phyloP scores from a whole-genome alignment of 2,888 invertebrate species.

The Tiphia femorata region DNA sequence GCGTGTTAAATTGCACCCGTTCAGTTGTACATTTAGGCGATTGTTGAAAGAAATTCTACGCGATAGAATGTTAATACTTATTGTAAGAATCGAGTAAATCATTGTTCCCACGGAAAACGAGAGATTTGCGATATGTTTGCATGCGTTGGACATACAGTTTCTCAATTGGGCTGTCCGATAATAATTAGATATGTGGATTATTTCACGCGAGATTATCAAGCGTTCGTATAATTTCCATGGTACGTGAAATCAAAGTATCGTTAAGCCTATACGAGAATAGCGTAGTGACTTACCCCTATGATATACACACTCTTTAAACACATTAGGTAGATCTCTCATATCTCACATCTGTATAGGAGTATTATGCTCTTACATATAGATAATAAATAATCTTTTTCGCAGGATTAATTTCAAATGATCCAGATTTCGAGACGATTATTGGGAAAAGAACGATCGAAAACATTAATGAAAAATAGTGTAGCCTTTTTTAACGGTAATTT shows the following conservation, averaged over 20 bases:
- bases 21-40: too few relatives aligned
- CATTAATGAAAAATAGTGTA: too few relatives aligned
- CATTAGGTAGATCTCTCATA: constrained; percentile 56
- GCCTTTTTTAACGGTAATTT: too few relatives aligned
- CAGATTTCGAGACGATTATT: background rate
- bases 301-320: constrained; percentile 50
- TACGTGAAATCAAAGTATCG: constrained; percentile 32
- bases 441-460: background rate
- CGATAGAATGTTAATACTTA: too few relatives aligned
- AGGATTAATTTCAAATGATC: constrained; percentile 11
- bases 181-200: too few relatives aligned
- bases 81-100: too few relatives aligned
- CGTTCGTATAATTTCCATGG: background rate
- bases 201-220: background rate
- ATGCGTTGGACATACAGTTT: too few relatives aligned
- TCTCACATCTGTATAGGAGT: constrained; percentile 39
- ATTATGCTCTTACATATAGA: constrained; percentile 24
- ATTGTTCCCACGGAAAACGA: too few relatives aligned
- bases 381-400: constrained; percentile 20
- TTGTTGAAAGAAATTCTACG: too few relatives aligned
- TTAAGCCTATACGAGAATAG: constrained; percentile 29
- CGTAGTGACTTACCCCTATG: constrained; percentile 29
- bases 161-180: too few relatives aligned
- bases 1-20: too few relatives aligned
- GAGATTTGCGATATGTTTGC: too few relatives aligned